Evolutionary conservation across 1,140 invertebrate species (phyloP), one percentile per base, ranked within the genome.

Genomic region (Pseudobourletiella spinata): DNA sequence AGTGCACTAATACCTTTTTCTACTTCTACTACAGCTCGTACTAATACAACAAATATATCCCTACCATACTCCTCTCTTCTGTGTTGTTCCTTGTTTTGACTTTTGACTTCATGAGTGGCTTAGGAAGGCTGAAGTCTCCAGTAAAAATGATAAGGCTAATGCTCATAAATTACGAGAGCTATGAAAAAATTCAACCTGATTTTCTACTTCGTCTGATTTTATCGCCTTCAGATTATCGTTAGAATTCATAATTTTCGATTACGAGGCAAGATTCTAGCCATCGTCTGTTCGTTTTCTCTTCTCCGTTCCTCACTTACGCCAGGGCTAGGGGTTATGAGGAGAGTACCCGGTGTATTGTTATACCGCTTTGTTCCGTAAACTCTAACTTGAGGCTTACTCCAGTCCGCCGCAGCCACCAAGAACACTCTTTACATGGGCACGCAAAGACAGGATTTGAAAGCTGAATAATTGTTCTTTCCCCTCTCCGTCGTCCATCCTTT

Each of bases 141-240:
- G 48, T 55, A 61, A 32, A 61, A 61, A 61, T 56, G 52, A 55
- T 56, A 61, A 30, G 48, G 15, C 48, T 26, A 39, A 44, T 61
- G 28, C 30, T 50, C 59, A 61, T 61, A 61, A 61, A 61, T 61
- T 56, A 55, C 59, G 24, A 42, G 35, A 44, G 42, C 55, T 57
- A 26, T 62, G 43, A 52, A 62, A 62, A 62, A 62, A 62, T 62
- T 62, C 43, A 57, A 62, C 60, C 60, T 62, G 60, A 62, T 62
- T 62, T 62, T 62, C 60, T 28, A 57, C 60, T 62, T 62, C 46
- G 42, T 28, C 48, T 50, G 42, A 56, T 56, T 52, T 62, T 57
- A 51, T 51, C 46, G 54, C 57, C 60, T 56, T 48, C 54, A 61
- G 52, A 55, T 61, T 61, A 54, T 61, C 59, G 51, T 55, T 42